Base-by-base conservation (phyloP, 2,797 vertebrate species). In the Cuniculus paca region DNA sequence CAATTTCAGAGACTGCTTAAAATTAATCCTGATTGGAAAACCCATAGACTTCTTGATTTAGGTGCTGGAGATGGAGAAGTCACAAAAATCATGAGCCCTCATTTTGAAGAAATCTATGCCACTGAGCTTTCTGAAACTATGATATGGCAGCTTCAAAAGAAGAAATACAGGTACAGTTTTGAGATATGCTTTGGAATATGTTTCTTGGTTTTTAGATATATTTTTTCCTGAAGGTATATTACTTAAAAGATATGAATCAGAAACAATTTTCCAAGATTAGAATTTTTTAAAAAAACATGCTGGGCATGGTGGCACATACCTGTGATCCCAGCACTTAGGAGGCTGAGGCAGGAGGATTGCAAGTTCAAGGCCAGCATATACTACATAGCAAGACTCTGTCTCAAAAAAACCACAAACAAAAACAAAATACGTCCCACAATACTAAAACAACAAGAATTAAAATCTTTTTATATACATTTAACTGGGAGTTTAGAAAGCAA, bases 91-190 rank as follows among this genome's bases (percentile, higher is more conserved):
- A 99, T 99, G 99, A 99, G 99, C 75, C 98, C 98, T 94, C 99
- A 99, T 97, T 99, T 99, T 98, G 99, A 98, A 95, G 99, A 99
- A 98, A 99, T 99, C 95, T 99, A 99, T 95, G 99, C 98, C 95
- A 99, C 99, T 2, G 99, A 99, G 97, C 99, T 99, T 50, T 99
- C 99, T 9, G 97, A 98, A 90, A 99, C 99, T 1, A 99, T 99
- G 99, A 99, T 99, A 96, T 99, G 99, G 99, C 99, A 99, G 97
- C 99, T 99, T 79, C 99, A 99, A 98, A 99, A 99, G 94, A 99
- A 98, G 98, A 99, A 99, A 97, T 99, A 99, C 99, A 99, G 98
- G 99, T 99, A 98, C 22, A 86, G n/a, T 22, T 91, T 91, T 50
- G 50, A 91, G 85, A 81, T n/a, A n/a, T 82, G 61, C 6, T 94